Conservation (phyloP, 2,113 vertebrate species). For the Percina caprodes region DNA sequence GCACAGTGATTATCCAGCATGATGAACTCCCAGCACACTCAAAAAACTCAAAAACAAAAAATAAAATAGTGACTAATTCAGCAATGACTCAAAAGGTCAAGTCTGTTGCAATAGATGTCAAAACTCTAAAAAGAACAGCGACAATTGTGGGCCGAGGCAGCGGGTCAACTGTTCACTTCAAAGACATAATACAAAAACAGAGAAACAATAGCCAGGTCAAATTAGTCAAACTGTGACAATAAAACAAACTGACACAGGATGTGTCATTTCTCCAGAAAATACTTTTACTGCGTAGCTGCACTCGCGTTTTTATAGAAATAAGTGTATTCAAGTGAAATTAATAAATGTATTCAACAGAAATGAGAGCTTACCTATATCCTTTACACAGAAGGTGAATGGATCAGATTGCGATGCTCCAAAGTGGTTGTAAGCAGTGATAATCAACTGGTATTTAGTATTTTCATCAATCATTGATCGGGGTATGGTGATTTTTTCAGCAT, state of each 20-base stretch:
- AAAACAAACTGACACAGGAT: conserved; percentile 6
- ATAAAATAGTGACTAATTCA: not conserved
- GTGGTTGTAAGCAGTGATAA: conserved; percentile 71
- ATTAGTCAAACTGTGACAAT: conserved; percentile 33
- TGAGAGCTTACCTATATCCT: conserved; percentile 67
- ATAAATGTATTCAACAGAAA: not conserved
- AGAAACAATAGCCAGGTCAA: not conserved
- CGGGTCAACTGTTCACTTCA: not conserved
- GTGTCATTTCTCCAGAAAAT: conserved; percentile 29
- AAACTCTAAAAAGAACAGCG: not conserved
- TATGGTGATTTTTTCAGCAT: conserved; percentile 32
- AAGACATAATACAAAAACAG: conserved; percentile 6
- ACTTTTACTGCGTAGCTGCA: not conserved
- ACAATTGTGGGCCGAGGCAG: not conserved
- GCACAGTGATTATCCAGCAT: not conserved
- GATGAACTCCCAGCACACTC: not conserved
- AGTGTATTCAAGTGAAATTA: not conserved
- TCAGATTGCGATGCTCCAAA: conserved; percentile 74
- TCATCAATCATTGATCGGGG: conserved; percentile 44
- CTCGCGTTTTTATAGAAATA: not conserved
- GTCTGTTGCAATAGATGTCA: not conserved
- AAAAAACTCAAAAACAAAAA: not conserved
- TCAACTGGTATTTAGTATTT: conserved; percentile 52
- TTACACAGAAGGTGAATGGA: conserved; percentile 49
- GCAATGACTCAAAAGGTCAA: not conserved